Evolutionary conservation across 1,140 invertebrate species (phyloP).

Genomic region (Pararge aegeria): DNA sequence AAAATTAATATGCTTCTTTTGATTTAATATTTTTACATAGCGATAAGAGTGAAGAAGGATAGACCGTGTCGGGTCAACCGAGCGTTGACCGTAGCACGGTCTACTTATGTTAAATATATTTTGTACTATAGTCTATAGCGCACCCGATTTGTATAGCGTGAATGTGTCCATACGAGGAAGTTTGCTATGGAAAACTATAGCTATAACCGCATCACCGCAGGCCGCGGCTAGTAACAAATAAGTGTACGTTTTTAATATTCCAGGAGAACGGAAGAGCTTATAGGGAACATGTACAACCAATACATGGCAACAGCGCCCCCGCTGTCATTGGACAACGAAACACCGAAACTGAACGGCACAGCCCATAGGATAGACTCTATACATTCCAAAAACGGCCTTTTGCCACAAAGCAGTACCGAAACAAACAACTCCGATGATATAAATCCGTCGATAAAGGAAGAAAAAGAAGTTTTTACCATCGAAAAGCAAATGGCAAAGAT

Average conservation of each 20-base stretch:
- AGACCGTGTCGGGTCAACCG: too few relatives aligned
- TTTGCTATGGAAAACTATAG: too few relatives aligned
- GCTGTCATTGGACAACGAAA: constrained; percentile 50
- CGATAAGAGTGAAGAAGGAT: too few relatives aligned
- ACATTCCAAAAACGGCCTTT: constrained; percentile 40
- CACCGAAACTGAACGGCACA: constrained; percentile 53
- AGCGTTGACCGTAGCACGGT: too few relatives aligned
- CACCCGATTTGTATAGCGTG: too few relatives aligned
- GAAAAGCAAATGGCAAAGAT: constrained; percentile 53
- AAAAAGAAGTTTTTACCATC: constrained; percentile 62
- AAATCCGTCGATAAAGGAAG: constrained; percentile 45
- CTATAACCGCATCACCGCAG: too few relatives aligned
- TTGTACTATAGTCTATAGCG: too few relatives aligned
- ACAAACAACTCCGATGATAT: constrained; percentile 67
- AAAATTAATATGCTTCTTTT: too few relatives aligned
- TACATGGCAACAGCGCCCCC: constrained; percentile 72
- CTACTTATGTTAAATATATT: too few relatives aligned
- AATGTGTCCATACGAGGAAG: too few relatives aligned
- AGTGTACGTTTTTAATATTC: constrained; percentile 19
- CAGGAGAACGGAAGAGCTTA: constrained; percentile 76
- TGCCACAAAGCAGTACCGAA: constrained; percentile 60
- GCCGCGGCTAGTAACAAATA: too few relatives aligned
- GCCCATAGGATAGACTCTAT: constrained; percentile 46
- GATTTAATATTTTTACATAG: too few relatives aligned
- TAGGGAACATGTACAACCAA: constrained; percentile 73